Evolutionary conservation across 2,113 vertebrate genomes (phyloP).

Genomic region (Junco hyemalis): DNA sequence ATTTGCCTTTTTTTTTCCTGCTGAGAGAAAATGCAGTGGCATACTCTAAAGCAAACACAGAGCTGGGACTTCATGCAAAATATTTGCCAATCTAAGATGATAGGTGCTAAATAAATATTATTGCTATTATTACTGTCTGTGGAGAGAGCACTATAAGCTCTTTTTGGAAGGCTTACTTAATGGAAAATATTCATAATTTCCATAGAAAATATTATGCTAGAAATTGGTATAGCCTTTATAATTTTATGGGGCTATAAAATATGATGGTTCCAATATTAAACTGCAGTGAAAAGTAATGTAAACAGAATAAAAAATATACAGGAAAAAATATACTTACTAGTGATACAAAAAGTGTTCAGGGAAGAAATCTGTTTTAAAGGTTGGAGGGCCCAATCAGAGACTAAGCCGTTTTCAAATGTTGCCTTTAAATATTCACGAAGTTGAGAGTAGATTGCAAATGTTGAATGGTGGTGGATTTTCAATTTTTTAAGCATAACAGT

Average conservation of each 20-base stretch:
- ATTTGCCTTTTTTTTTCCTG: background rate
- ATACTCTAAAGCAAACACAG: background rate
- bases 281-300: slow-evolving; percentile 42
- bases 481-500: background rate
- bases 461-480: background rate
- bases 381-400: background rate
- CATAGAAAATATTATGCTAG: slow-evolving; percentile 20
- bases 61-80: background rate
- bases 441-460: background rate
- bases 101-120: slow-evolving; percentile 48
- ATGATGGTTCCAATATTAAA: slow-evolving; percentile 39
- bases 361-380: background rate
- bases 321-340: slow-evolving; percentile 21
- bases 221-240: slow-evolving; percentile 46
- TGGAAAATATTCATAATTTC: slow-evolving; percentile 37
- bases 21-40: background rate
- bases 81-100: slow-evolving; percentile 34
- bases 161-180: slow-evolving; percentile 18
- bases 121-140: background rate
- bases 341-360: background rate
- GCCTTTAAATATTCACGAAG: background rate
- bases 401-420: background rate
- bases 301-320: slow-evolving; percentile 25
- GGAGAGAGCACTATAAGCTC: background rate
- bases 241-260: slow-evolving; percentile 46